Percentiles rank a stretch among this genome's conserved stretches.
These are phyloP conservation scores for Zaprionus obscuricornis DNA, from an alignment of 2,888 invertebrate genomes.

Conservation along the genomic window DNA sequence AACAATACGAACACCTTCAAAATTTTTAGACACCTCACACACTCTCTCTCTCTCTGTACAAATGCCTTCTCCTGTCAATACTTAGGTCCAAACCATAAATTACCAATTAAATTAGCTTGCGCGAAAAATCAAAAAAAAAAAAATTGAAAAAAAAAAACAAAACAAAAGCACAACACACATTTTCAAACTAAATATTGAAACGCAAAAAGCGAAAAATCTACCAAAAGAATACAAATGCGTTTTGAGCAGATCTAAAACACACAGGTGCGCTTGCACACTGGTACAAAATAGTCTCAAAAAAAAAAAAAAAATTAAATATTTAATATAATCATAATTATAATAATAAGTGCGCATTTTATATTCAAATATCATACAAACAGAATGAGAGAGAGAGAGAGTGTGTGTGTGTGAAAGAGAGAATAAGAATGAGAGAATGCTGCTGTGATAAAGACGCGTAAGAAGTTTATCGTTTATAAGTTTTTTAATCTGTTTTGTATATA, in stretches of 20 bases:
- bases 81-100: constrained; percentile 60
- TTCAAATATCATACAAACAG: constrained; percentile 8
- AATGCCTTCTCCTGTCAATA: background rate
- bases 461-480: background rate
- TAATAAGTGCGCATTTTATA: constrained; percentile 41
- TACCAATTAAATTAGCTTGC: constrained; percentile 75
- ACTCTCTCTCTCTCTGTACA: background rate
- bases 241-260: constrained; percentile 19
- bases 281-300: constrained; percentile 43
- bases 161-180: constrained; percentile 40
- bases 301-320: too few species aligned
- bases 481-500: constrained; percentile 6
- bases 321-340: too few species aligned
- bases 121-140: constrained; percentile 51
- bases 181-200: constrained; percentile 72
- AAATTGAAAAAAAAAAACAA: constrained; percentile 1
- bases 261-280: constrained; percentile 1
- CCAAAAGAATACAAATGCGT: constrained; percentile 49
- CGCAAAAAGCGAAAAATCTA: constrained; percentile 63
- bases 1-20: too few species aligned
- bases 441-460: too few species aligned
- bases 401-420: too few species aligned
- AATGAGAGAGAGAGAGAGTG: background rate
- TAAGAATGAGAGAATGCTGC: background rate
- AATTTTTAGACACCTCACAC: too few species aligned